Conservation (phyloP, 2,113 vertebrate species). For the Paradisaea rubra region DNA sequence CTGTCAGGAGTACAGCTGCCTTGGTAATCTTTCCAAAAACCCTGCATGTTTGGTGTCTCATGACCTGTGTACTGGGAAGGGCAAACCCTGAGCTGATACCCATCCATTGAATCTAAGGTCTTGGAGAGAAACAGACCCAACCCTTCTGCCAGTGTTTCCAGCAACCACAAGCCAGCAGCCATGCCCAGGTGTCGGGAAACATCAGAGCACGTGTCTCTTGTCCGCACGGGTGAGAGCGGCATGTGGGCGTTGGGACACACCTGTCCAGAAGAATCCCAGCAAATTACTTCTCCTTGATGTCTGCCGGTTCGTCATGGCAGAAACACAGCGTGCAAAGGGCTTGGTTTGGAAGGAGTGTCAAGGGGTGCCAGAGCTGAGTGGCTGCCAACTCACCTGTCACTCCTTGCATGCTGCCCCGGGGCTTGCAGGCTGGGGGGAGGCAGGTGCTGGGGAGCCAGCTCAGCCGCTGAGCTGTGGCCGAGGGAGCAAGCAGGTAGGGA, state of each 20-base stretch:
- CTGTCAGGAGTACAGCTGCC: not conserved
- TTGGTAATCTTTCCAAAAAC: not conserved
- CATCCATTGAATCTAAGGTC: not conserved
- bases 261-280: slow-evolving; percentile 57
- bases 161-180: not conserved
- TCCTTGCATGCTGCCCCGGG: not conserved
- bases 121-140: not conserved
- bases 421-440: not conserved
- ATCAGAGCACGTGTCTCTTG: slow-evolving; percentile 51
- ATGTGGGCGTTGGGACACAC: slow-evolving; percentile 15
- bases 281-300: slow-evolving; percentile 62
- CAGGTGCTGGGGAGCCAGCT: slow-evolving; percentile 9
- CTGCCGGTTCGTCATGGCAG: slow-evolving; percentile 12
- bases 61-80: not conserved
- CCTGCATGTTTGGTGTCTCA: not conserved
- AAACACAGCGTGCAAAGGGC: slow-evolving; percentile 35
- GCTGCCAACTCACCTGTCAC: slow-evolving; percentile 63
- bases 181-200: slow-evolving; percentile 9
- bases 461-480: fast-evolving
- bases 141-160: not conserved
- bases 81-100: not conserved
- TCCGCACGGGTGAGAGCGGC: not conserved
- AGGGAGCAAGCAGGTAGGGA: not conserved
- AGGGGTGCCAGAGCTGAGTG: not conserved
- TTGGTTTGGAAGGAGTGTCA: slow-evolving; percentile 23